These are phyloP conservation scores for Formica exsecta DNA, from an alignment of 1,140 invertebrate species.

Conservation along the genomic window DNA sequence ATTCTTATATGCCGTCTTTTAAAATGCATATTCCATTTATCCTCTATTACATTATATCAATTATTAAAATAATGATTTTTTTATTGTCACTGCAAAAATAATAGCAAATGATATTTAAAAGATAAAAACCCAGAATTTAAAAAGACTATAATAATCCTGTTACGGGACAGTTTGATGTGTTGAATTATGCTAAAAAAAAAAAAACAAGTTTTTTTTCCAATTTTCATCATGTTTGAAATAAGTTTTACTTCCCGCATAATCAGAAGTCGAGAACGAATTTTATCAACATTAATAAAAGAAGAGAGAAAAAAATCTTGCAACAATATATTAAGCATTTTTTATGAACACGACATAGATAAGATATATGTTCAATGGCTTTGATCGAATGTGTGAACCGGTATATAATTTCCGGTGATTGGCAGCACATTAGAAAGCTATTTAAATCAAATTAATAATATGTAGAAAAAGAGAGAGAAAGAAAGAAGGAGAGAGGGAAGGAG, in stretches of 20 bases:
- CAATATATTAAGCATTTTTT: neutral
- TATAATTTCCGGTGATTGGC: constrained; percentile 37
- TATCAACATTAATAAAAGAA: neutral
- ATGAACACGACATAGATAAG: constrained; percentile 11
- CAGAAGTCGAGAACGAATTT: neutral
- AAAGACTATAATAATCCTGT: neutral
- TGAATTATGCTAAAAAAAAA: neutral
- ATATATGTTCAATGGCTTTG: neutral
- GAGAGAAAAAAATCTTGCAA: constrained; percentile 20
- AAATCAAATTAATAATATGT: constrained; percentile 33
- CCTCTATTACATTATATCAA: neutral
- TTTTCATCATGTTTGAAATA: neutral
- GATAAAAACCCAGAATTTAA: neutral
- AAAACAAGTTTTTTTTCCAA: neutral
- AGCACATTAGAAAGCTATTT: constrained; percentile 38
- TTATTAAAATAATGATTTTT: neutral
- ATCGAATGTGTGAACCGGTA: neutral
- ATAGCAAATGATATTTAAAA: neutral
- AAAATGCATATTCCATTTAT: neutral
- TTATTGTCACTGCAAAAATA: neutral
- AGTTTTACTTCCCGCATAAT: neutral
- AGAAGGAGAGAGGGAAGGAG: no score
- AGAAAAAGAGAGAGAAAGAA: no score
- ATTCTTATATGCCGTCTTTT: neutral
- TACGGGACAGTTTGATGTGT: neutral